Base-by-base conservation (phyloP, 2,888 invertebrate genomes). In the Dilophus febrilis region DNA sequence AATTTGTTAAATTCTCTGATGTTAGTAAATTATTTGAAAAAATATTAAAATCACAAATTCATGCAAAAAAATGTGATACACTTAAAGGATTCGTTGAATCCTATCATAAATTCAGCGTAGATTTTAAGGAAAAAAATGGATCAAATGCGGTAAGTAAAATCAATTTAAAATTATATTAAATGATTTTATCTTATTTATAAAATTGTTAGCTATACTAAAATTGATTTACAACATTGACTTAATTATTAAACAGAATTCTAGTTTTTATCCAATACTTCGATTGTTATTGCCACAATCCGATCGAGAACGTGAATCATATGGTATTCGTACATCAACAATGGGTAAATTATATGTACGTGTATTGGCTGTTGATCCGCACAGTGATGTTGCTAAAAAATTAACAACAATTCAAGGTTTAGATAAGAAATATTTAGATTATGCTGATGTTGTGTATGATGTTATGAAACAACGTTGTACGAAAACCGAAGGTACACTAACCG, bases 271-370 rank as follows among this genome's bases (percentile, higher is more conserved):
- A 7, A 68, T 86, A 32, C 55, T 94, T 48, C 70, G 92, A 46
- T 65, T 92, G 27, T 58, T 94, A 10, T 52, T 92, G 22, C 90
- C 92, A 1, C 68, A 73, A 43, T 62, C 74, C 27, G 94, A 94
- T 52, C 72, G 78, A 46, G 77, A 82, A 47, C 70, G 92, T 47
- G 72, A 73, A 30, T 71, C 86, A 1, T 88, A 88, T 60, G 85
- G 88, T 16, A 66, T 94, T 44, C 85, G 87, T 62, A 80, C 84
- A 60, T 67, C 71, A 28, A 73, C 74, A 46, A 66, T 94, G 42
- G 81, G 79, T 1, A 71, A 68, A 48, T 56, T 80, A 28, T 72
- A 87, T 43, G 75, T 83, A n/a, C 72, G 74, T 50, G 75, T 86
- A 37, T 65, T 91, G 37, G 75, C 79, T 42, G 62, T 94, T 34